These are phyloP conservation scores for Mactra quadrangularis DNA, from an alignment of 1,140 invertebrate species.

Conservation along the genomic window DNA sequence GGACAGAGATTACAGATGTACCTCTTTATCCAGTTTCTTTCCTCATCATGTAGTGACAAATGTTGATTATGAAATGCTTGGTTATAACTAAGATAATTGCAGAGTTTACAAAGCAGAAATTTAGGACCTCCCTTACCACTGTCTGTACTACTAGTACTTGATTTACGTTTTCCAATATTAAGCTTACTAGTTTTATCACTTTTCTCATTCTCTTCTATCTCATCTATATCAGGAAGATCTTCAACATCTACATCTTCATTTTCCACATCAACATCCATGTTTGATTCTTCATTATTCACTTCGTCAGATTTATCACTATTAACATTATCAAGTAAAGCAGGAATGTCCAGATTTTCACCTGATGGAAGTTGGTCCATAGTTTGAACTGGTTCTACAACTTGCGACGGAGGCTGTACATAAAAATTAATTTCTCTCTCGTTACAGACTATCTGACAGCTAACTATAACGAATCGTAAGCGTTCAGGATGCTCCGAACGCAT, in stretches of 20 bases:
- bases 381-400: background rate
- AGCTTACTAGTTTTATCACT: background rate
- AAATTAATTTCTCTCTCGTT: conserved; percentile 54
- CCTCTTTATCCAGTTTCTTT: conserved; percentile 42
- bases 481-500: conserved; percentile 55
- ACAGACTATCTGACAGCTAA: conserved; percentile 61
- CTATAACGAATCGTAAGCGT: conserved; percentile 38
- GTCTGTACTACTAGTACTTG: background rate
- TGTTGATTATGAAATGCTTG: conserved; percentile 26
- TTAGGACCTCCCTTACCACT: conserved; percentile 1
- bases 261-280: background rate
- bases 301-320: background rate
- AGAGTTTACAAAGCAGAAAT: conserved; percentile 29
- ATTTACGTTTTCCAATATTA: conserved; percentile 1
- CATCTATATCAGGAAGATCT: conserved; percentile 33
- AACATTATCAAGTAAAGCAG: conserved; percentile 43
- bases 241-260: conserved; percentile 26
- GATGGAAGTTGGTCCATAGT: background rate
- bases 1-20: conserved; percentile 55
- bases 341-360: conserved; percentile 38
- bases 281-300: background rate
- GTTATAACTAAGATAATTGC: conserved; percentile 51
- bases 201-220: background rate
- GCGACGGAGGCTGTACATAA: conserved; percentile 23
- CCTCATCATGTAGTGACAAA: conserved; percentile 42